Conservation (phyloP, 2,888 invertebrate genomes). For the Apamea epomidion region DNA sequence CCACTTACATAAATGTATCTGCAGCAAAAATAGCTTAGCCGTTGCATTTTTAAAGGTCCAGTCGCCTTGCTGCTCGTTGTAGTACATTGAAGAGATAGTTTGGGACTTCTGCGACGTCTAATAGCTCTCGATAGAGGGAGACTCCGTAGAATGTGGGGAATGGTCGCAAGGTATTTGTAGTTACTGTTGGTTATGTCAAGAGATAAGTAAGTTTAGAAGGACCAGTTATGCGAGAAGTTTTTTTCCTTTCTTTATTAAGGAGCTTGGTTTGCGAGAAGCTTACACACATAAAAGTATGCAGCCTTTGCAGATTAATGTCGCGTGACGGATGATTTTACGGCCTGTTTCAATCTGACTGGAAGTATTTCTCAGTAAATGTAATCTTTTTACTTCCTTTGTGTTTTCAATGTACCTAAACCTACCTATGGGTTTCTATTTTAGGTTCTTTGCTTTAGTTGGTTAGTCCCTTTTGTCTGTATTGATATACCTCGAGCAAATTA, state of each 20-base stretch:
- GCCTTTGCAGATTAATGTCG: neutral
- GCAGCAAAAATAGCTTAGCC: slow-evolving; percentile 29
- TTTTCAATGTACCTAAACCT: neutral
- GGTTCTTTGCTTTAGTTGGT: no score
- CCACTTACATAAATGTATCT: slow-evolving; percentile 22
- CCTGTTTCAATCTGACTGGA: neutral
- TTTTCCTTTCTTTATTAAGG: no score
- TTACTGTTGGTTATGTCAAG: slow-evolving; percentile 17
- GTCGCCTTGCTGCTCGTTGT: neutral
- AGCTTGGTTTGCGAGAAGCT: no score
- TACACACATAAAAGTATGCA: neutral
- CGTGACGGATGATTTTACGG: neutral
- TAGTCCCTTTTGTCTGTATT: neutral
- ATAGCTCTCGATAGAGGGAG: slow-evolving; percentile 58
- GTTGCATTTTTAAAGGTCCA: slow-evolving; percentile 56
- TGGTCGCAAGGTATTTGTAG: slow-evolving; percentile 53
- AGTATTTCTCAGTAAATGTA: neutral
- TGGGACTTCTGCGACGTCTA: slow-evolving; percentile 38
- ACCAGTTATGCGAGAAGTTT: neutral
- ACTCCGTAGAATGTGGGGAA: slow-evolving; percentile 55
- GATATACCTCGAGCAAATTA: no score
- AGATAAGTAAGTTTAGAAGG: slow-evolving; percentile 18
- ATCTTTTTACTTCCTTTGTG: neutral
- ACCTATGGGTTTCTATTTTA: neutral
- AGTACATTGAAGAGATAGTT: slow-evolving; percentile 34